Percentiles rank a stretch among this genome's conserved stretches.
phyloP scores from a whole-genome alignment of 1,140 invertebrate species.

The Nylanderia fulva region DNA sequence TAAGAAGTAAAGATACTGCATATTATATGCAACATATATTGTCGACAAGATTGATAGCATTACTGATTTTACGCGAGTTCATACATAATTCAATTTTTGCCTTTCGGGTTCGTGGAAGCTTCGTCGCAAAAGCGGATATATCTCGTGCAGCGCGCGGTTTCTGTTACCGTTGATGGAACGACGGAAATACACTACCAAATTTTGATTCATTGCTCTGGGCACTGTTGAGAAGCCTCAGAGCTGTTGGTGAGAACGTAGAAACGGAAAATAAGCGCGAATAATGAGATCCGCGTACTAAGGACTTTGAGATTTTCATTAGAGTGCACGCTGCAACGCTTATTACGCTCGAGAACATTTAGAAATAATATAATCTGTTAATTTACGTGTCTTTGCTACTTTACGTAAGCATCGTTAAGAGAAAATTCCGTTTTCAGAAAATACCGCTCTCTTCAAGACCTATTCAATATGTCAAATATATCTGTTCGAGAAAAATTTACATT shows the following conservation, averaged over 20 bases:
- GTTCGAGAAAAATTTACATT: not conserved
- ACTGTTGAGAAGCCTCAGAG: not conserved
- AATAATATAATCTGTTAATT: conserved; percentile 55
- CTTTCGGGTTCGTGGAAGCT: not conserved
- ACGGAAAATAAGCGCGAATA: conserved; percentile 52
- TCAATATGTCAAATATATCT: not conserved
- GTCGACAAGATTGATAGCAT: conserved; percentile 34
- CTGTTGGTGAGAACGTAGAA: not conserved
- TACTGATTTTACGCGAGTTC: conserved; percentile 17
- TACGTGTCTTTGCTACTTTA: conserved; percentile 39
- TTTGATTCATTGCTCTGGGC: conserved; percentile 33
- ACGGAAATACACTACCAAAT: conserved; percentile 14
- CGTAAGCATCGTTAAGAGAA: conserved; percentile 32
- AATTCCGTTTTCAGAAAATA: not conserved
- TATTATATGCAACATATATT: not conserved
- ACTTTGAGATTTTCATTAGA: conserved; percentile 54
- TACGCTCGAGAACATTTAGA: conserved; percentile 42
- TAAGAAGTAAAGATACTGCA: not conserved
- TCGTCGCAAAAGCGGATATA: not conserved
- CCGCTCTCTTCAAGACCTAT: not conserved
- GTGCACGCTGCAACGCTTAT: conserved; percentile 12
- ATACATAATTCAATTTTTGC: not conserved
- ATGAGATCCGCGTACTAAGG: conserved; percentile 50
- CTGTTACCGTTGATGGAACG: conserved; percentile 28
- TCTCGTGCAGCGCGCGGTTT: not conserved